A percentile compares a stretch with the other conserved stretches of the same genome.
Evolutionary conservation across 2,113 vertebrate genomes (phyloP).

Genomic region (Centropus unirufus): DNA sequence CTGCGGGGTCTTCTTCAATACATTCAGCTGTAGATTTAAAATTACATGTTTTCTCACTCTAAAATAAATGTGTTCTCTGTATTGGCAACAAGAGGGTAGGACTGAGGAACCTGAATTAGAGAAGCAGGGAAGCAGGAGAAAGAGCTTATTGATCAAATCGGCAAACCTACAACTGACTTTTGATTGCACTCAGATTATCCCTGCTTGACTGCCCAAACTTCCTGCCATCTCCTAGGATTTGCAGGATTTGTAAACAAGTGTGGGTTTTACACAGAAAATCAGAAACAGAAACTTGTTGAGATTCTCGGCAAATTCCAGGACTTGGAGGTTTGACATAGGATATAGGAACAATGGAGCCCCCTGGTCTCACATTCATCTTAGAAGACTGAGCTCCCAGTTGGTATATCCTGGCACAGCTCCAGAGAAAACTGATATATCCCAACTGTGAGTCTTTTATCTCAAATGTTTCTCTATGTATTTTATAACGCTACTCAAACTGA

Average conservation of each 20-base stretch:
- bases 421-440: neutral
- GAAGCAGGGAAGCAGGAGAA: neutral
- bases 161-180: accelerated
- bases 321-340: neutral
- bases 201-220: neutral
- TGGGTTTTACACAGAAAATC: neutral
- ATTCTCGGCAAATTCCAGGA: neutral
- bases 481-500: neutral
- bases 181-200: accelerated
- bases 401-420: neutral
- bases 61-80: neutral
- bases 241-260: neutral
- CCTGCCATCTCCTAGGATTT: neutral
- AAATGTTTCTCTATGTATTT: neutral
- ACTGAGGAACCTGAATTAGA: neutral
- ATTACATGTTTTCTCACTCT: neutral
- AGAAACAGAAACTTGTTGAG: neutral
- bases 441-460: neutral
- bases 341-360: neutral
- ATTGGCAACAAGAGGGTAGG: neutral
- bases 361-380: accelerated
- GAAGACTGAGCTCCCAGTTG: neutral
- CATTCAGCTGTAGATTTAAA: neutral
- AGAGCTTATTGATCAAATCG: neutral
- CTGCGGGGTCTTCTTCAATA: neutral